A percentile compares a stretch with the other conserved stretches of the same genome.
These are phyloP conservation scores for Fukomys damarensis DNA, from an alignment of 2,113 vertebrate genomes.

Conservation along the genomic window DNA sequence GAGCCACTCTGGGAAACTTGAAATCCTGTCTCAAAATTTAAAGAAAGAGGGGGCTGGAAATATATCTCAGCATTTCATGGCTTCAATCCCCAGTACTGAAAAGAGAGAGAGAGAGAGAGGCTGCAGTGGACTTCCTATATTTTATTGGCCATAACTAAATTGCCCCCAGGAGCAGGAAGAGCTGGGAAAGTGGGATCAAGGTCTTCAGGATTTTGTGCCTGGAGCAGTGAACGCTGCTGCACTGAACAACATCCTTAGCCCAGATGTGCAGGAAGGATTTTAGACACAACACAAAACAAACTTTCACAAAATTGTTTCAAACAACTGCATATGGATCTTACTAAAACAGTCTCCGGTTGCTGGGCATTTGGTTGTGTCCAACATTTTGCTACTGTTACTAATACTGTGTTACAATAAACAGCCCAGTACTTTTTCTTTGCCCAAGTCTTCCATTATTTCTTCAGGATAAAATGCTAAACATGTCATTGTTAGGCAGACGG, in stretches of 20 bases:
- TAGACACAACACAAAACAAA: slow-evolving; percentile 12
- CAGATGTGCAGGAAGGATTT: not conserved
- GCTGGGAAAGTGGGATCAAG: not conserved
- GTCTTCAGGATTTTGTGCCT: not conserved
- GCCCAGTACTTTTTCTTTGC: slow-evolving; percentile 31
- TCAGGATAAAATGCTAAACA: not conserved
- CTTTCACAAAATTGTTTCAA: slow-evolving; percentile 15
- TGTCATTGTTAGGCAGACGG: not conserved
- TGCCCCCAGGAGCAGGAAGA: not conserved
- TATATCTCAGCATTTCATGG: not conserved
- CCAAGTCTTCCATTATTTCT: not conserved
- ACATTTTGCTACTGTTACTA: not conserved
- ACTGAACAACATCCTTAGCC: not conserved
- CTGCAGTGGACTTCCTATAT: not conserved
- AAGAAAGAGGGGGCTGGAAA: not conserved
- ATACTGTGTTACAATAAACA: slow-evolving; percentile 20
- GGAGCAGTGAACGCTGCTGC: not conserved
- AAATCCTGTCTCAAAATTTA: not conserved
- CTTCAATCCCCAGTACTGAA: not conserved
- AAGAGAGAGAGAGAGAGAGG: not conserved
- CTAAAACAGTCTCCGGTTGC: not conserved
- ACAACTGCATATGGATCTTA: not conserved
- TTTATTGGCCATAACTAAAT: slow-evolving; percentile 44
- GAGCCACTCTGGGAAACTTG: not conserved
- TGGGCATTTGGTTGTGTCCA: slow-evolving; percentile 15